These are phyloP conservation scores for Teleiodes luculella DNA, from an alignment of 2,888 invertebrate genomes.

Conservation along the genomic window DNA sequence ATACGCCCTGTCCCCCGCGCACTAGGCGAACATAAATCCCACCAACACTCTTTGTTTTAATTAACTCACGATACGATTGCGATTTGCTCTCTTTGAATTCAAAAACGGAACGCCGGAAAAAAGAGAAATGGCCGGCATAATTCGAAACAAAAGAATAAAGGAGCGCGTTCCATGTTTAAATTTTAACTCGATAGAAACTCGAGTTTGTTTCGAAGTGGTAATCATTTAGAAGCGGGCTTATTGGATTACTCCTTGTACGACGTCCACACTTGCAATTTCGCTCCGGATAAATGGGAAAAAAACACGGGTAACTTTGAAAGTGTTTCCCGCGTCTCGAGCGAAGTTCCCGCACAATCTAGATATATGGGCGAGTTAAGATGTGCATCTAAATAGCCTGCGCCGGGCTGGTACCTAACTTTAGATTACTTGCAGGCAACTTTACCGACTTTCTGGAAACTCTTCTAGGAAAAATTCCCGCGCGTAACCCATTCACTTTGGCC, in stretches of 20 bases:
- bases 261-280: slow-evolving; percentile 50
- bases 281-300: slow-evolving; percentile 36
- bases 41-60: slow-evolving; percentile 34
- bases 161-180: slow-evolving; percentile 10
- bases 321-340: slow-evolving; percentile 41
- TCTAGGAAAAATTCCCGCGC: slow-evolving; percentile 53
- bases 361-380: slow-evolving; percentile 77
- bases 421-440: slow-evolving; percentile 75
- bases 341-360: slow-evolving; percentile 71
- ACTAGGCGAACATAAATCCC: slow-evolving; percentile 26
- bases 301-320: slow-evolving; percentile 47
- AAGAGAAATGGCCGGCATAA: slow-evolving; percentile 2
- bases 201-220: slow-evolving; percentile 20
- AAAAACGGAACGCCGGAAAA: slow-evolving; percentile 6
- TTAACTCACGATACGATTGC: slow-evolving; percentile 32
- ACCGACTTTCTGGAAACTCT: slow-evolving; percentile 60
- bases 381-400: slow-evolving; percentile 77
- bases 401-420: slow-evolving; percentile 74
- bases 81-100: slow-evolving; percentile 5
- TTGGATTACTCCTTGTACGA: slow-evolving; percentile 42
- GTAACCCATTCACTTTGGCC: slow-evolving; percentile 64
- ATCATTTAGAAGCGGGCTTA: slow-evolving; percentile 45
- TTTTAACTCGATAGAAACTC: slow-evolving; percentile 36
- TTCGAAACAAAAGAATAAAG: slow-evolving; percentile 8
- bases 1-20: slow-evolving; percentile 39